Conservation (phyloP, 64 coral and sea anemone species). For the Dendrophyllia cribrosa region DNA sequence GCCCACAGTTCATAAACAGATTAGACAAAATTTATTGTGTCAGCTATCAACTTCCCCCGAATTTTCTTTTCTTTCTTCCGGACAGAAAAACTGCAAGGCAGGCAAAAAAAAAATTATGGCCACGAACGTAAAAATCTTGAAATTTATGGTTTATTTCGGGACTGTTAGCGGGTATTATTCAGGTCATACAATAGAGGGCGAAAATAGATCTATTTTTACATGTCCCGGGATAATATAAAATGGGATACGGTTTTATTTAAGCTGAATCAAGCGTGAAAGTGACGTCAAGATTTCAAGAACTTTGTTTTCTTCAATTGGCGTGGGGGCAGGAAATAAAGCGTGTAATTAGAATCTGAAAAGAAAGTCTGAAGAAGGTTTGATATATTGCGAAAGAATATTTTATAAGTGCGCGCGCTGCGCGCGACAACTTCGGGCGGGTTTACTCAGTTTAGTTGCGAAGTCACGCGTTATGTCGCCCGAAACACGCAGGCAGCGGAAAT, state of each 20-base stretch:
- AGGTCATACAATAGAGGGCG: too few species aligned
- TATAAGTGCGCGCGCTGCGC: too few species aligned
- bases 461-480: too few species aligned
- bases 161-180: too few species aligned
- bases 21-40: conserved; percentile 11
- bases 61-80: not conserved
- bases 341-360: too few species aligned
- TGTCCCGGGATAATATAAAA: too few species aligned
- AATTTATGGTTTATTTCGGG: not conserved
- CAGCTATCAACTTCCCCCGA: not conserved
- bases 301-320: not conserved
- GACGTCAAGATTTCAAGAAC: conserved; percentile 13
- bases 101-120: not conserved
- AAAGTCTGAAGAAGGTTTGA: too few species aligned
- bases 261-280: not conserved
- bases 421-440: too few species aligned
- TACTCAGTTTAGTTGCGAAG: too few species aligned
- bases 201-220: too few species aligned
- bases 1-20: conserved; percentile 19
- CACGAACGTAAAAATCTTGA: not conserved
- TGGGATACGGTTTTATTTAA: not conserved
- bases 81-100: not conserved
- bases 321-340: not conserved
- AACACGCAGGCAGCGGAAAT: too few species aligned
- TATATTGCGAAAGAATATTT: too few species aligned